These are phyloP conservation scores for Neodiprion fabricii DNA, from an alignment of 1,140 invertebrate species.

Conservation along the genomic window DNA sequence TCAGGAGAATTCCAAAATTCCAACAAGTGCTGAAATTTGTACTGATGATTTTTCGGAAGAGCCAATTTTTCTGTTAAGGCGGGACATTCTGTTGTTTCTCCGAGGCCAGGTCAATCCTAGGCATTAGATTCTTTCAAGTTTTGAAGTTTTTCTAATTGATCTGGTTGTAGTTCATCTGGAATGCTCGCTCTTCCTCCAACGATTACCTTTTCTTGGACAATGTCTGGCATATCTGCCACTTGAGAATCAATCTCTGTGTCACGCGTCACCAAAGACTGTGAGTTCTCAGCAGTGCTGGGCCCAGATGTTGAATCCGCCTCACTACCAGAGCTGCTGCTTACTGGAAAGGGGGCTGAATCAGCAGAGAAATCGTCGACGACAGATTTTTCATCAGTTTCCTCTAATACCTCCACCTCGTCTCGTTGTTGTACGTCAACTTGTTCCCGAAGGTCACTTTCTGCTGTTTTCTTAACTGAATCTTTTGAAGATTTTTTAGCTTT, in stretches of 20 bases:
- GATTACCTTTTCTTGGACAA: conserved; percentile 68
- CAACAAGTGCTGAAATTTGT: conserved; percentile 54
- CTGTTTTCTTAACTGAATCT: conserved; percentile 33
- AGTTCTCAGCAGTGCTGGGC: conserved; percentile 69
- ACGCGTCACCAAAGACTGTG: conserved; percentile 57
- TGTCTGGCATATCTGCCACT: conserved; percentile 36
- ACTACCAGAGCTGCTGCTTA: conserved; percentile 67
- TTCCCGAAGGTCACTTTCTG: conserved; percentile 24
- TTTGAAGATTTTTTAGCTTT: conserved; percentile 34
- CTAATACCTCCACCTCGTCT: conserved; percentile 40
- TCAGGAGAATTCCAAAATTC: conserved; percentile 55
- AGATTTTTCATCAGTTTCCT: conserved; percentile 48
- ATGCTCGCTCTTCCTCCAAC: conserved; percentile 78
- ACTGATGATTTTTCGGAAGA: conserved; percentile 56
- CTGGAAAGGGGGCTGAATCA: conserved; percentile 63
- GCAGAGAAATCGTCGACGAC: conserved; percentile 56
- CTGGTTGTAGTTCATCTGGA: conserved; percentile 84
- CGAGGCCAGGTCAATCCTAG: conserved; percentile 65
- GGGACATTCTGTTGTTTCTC: conserved; percentile 44
- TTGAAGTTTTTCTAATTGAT: conserved; percentile 82
- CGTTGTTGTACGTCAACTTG: conserved; percentile 36
- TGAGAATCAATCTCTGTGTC: conserved; percentile 44
- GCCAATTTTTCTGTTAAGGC: conserved; percentile 52
- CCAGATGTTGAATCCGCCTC: conserved; percentile 67
- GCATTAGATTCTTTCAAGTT: conserved; percentile 89